A percentile compares a stretch with the other conserved stretches of the same genome.
Evolutionary conservation across 2,797 vertebrate species (phyloP).

Genomic region (Coregonus ussuriensis): DNA sequence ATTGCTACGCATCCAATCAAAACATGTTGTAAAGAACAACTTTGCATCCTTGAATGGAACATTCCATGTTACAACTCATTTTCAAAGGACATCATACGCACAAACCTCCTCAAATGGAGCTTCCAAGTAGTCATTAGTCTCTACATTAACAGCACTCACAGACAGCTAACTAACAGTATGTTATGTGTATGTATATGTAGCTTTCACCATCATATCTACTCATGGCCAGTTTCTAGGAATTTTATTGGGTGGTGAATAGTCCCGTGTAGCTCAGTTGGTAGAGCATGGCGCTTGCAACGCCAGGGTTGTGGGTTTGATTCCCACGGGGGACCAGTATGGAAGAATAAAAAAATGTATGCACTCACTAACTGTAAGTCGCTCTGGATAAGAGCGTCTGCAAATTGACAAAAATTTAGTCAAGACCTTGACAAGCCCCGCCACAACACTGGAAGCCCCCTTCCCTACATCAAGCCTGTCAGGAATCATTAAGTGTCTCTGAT

Average conservation of each 20-base stretch:
- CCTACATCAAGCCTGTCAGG: background rate
- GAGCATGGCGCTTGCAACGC: too few relatives aligned
- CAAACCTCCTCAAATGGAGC: constrained; percentile 49
- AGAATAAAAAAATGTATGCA: too few relatives aligned
- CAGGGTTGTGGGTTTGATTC: too few relatives aligned
- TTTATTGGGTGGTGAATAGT: background rate
- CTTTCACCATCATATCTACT: background rate
- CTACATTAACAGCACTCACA: background rate
- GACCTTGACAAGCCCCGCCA: background rate
- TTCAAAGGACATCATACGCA: constrained; percentile 49
- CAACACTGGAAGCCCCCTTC: background rate
- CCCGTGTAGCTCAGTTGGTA: too few relatives aligned
- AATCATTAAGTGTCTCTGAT: background rate
- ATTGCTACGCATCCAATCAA: background rate
- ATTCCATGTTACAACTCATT: constrained; percentile 69
- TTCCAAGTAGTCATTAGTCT: constrained; percentile 17
- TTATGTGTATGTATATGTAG: background rate
- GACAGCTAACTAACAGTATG: constrained; percentile 2
- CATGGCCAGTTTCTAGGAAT: background rate
- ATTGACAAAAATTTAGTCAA: background rate
- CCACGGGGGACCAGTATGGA: too few relatives aligned
- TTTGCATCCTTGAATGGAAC: constrained; percentile 44
- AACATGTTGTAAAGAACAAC: constrained; percentile 3
- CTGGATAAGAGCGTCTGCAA: too few relatives aligned
- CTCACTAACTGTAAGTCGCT: too few relatives aligned